Evolutionary conservation across 2,797 vertebrate genomes (phyloP).

Genomic region (Oryzias sinensis): DNA sequence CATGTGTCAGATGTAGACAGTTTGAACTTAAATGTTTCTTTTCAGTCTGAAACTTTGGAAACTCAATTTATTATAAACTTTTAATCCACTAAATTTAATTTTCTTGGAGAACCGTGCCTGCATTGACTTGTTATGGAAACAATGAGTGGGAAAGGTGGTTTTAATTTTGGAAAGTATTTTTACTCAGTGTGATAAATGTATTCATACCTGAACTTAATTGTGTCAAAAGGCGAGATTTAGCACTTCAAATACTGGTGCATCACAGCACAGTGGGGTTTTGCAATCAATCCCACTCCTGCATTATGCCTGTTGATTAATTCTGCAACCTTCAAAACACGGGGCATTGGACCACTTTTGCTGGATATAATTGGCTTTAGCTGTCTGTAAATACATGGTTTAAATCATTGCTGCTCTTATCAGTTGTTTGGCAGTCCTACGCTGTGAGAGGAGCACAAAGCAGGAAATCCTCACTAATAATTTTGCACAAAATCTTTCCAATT

Average conservation of each 20-base stretch:
- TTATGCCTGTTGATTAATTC: constrained; percentile 42
- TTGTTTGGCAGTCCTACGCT: constrained; percentile 42
- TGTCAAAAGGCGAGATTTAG: constrained; percentile 70
- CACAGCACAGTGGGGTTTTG: constrained; percentile 29
- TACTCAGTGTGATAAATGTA: constrained; percentile 67
- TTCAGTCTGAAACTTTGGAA: constrained; percentile 51
- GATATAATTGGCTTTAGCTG: constrained; percentile 58
- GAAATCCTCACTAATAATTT: constrained; percentile 7
- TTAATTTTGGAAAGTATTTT: constrained; percentile 57
- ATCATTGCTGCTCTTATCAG: constrained; percentile 60
- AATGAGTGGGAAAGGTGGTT: constrained; percentile 63
- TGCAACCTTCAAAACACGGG: constrained; percentile 40
- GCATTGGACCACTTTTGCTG: constrained; percentile 37
- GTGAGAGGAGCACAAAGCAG: constrained; percentile 1
- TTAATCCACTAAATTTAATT: constrained; percentile 69
- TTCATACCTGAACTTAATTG: constrained; percentile 74
- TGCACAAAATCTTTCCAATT: constrained; percentile 16
- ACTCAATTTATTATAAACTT: constrained; percentile 53
- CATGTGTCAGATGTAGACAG: constrained; percentile 17
- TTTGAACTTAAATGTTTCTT: constrained; percentile 21
- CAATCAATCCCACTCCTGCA: constrained; percentile 58
- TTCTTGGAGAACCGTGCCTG: constrained; percentile 53
- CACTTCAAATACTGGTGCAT: constrained; percentile 48
- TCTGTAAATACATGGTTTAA: constrained; percentile 51
- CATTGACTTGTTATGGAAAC: constrained; percentile 48